Percentiles rank a stretch among this genome's conserved stretches.
phyloP scores from a whole-genome alignment of 2,888 invertebrate species.

The Pterobdella sp. region DNA sequence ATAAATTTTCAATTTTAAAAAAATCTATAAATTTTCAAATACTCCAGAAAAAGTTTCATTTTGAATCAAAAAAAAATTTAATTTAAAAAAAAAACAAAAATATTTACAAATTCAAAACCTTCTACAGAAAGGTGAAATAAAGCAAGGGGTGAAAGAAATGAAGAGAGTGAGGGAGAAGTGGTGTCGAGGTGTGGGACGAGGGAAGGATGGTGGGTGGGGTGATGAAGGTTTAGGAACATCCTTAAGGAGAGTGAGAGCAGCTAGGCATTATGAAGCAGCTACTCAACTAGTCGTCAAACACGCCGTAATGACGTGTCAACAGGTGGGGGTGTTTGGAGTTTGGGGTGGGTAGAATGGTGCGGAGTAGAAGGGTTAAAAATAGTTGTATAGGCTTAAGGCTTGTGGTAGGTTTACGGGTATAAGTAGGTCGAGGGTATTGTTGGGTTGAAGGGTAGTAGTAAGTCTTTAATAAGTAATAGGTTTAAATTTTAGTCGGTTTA shows the following conservation, averaged over 20 bases:
- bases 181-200: neutral
- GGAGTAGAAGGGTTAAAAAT: too few relatives aligned
- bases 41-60: neutral
- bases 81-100: neutral
- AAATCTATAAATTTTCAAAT: too few relatives aligned
- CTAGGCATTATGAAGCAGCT: conserved; percentile 56
- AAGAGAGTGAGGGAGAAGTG: neutral
- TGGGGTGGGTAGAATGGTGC: too few relatives aligned
- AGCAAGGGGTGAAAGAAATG: neutral
- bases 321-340: too few relatives aligned
- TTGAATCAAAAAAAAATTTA: neutral
- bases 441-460: too few relatives aligned
- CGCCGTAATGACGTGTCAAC: conserved; percentile 50
- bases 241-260: conserved; percentile 53
- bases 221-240: conserved; percentile 51
- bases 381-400: too few relatives aligned
- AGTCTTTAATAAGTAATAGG: too few relatives aligned
- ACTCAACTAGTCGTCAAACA: conserved; percentile 53
- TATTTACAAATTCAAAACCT: neutral
- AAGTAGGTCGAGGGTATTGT: too few relatives aligned
- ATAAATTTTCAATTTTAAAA: too few relatives aligned
- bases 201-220: conserved; percentile 43
- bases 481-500: too few relatives aligned
- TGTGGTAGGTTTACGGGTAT: too few relatives aligned
- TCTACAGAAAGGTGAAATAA: neutral